A percentile compares a stretch with the other conserved stretches of the same genome.
These are phyloP conservation scores for Fragum fragum DNA, from an alignment of 2,888 invertebrate genomes.

Conservation along the genomic window DNA sequence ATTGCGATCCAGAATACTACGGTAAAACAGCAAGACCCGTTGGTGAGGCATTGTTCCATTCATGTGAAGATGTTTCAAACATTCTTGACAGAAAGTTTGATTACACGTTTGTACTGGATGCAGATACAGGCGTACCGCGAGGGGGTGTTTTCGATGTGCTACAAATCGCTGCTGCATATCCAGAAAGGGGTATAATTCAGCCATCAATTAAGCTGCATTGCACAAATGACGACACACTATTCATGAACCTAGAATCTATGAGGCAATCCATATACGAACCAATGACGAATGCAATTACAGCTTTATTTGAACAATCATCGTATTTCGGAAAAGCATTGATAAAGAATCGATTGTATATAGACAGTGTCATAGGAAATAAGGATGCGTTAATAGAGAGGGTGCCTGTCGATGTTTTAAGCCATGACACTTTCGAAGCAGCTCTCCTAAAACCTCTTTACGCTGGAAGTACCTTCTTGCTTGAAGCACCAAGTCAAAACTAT, in stretches of 20 bases:
- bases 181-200: constrained; percentile 81
- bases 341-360: constrained; percentile 80
- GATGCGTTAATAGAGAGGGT: constrained; percentile 79
- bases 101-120: constrained; percentile 81
- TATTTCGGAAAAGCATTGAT: constrained; percentile 83
- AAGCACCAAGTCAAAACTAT: constrained; percentile 81
- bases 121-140: constrained; percentile 78
- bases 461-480: constrained; percentile 74
- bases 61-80: constrained; percentile 79
- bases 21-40: constrained; percentile 73
- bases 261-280: constrained; percentile 80
- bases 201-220: constrained; percentile 80
- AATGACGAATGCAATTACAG: constrained; percentile 79
- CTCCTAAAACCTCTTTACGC: constrained; percentile 78
- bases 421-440: constrained; percentile 83
- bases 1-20: constrained; percentile 77
- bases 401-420: constrained; percentile 82
- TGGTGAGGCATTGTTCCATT: constrained; percentile 79
- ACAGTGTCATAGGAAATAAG: constrained; percentile 78
- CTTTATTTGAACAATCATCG: constrained; percentile 77
- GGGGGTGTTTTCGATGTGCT: constrained; percentile 77
- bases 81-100: constrained; percentile 78
- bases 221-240: constrained; percentile 76
- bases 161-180: constrained; percentile 80
- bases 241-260: constrained; percentile 81